Evolutionary conservation across 2,888 invertebrate species (phyloP).

Genomic region (Epiblema foenella): DNA sequence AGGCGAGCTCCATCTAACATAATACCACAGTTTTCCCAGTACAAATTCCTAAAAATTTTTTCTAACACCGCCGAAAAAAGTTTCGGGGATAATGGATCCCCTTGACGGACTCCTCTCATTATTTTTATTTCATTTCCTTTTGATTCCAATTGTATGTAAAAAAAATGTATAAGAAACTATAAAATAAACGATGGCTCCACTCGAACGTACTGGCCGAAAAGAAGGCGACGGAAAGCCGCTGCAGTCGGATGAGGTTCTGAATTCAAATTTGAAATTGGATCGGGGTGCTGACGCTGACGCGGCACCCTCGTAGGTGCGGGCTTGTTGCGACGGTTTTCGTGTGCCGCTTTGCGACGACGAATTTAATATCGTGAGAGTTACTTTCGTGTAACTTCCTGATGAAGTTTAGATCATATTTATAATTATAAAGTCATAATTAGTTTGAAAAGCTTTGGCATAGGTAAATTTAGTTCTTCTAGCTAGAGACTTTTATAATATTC

Average conservation of each 20-base stretch:
- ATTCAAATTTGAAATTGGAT: conserved; percentile 69
- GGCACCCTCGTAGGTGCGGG: conserved; percentile 47
- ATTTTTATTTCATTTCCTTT: too few species aligned
- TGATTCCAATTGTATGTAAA: too few species aligned
- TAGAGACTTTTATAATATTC: too few species aligned
- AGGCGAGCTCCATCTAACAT: too few species aligned
- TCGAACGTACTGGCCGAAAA: conserved; percentile 20
- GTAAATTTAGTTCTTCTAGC: too few species aligned
- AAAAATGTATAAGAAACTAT: not conserved
- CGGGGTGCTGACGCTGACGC: conserved; percentile 58
- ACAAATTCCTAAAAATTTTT: too few species aligned
- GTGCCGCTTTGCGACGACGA: conserved; percentile 12
- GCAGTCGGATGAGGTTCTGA: conserved; percentile 52
- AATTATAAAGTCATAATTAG: too few species aligned
- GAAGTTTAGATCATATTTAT: not conserved
- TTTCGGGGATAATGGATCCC: too few species aligned
- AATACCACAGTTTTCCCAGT: too few species aligned
- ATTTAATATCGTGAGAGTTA: not conserved
- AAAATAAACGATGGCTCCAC: conserved; percentile 8
- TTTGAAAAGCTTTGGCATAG: too few species aligned
- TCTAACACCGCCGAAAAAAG: too few species aligned
- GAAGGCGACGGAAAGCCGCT: conserved; percentile 43
- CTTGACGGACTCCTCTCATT: too few species aligned
- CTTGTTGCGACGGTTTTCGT: conserved; percentile 22
- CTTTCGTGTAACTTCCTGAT: not conserved